Percentiles rank a stretch among this genome's conserved stretches.
phyloP scores from a whole-genome alignment of 2,888 invertebrate species.

The Aleiodes alternator region DNA sequence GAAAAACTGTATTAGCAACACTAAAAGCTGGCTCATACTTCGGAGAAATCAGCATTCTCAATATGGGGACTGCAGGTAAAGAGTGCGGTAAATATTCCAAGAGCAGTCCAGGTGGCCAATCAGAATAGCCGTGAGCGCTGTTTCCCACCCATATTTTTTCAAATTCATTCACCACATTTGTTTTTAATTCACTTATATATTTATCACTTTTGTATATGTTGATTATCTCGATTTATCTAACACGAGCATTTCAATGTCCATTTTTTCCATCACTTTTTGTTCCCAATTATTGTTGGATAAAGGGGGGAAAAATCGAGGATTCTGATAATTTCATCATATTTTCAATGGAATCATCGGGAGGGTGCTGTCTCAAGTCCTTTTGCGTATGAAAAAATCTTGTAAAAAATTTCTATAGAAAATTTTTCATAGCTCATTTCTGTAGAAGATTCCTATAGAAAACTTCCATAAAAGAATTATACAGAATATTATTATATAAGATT shows the following conservation, averaged over 20 bases:
- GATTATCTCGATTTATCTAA: conserved; percentile 20
- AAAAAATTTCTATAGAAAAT: no score
- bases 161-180: conserved; percentile 42
- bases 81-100: conserved; percentile 94
- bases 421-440: no score
- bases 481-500: no score
- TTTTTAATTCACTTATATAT: conserved; percentile 41
- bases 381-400: no score
- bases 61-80: conserved; percentile 99
- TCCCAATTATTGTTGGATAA: conserved; percentile 3
- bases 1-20: conserved; percentile 96
- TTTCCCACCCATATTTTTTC: conserved; percentile 63
- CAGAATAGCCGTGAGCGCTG: conserved; percentile 58
- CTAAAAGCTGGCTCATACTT: conserved; percentile 99
- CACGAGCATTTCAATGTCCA: conserved; percentile 28
- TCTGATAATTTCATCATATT: no score
- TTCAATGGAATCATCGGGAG: not conserved
- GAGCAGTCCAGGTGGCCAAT: conserved; percentile 62
- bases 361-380: no score
- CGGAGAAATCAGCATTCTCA: conserved; percentile 99
- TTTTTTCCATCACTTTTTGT: conserved; percentile 33
- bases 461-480: no score
- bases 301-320: not conserved
- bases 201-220: conserved; percentile 26
- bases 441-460: no score